Base-by-base conservation (phyloP, 2,113 vertebrate species). In the Acanthochromis polyacanthus region DNA sequence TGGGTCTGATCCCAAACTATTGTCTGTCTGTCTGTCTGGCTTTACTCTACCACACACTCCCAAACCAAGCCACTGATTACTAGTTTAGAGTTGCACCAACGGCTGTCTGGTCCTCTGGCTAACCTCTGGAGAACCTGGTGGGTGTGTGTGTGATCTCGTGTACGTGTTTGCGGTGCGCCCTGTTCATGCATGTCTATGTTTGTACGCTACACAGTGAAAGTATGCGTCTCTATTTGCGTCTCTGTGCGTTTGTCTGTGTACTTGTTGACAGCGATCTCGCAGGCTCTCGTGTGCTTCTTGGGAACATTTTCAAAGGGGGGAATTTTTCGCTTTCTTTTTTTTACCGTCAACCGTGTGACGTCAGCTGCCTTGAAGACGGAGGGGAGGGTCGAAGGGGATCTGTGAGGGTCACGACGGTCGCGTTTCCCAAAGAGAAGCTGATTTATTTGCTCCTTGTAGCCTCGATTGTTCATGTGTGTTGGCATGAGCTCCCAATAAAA, bases 121-220 rank as follows among this genome's bases (percentile, higher is more conserved):
- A 92, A 89, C 92, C 88, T 84, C 83, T 64, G 70, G 28, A 71
- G 81, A 86, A 87, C 86, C 83, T 69, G 84, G 51, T 59, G 53
- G 50, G 28, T 60, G 75, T 58, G 72, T 67, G 56, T 60, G 58
- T 23, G 77, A 66, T 68, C 40, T 16, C 65, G 57, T 71, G 70
- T 81, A 63, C 85, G 70, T 81, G 83, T 87, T 79, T 90, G 89
- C 43, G 81, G 86, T 81, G 60, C 43, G 61, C 81, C 76, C 73
- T 86, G 90, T 86, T 89, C 85, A 78, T 85, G 86, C 92, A 88
- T 78, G 88, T 88, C 88, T 89, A 73, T 83, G 90, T 93, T 90
- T 91, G 87, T 82, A 82, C 86, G 60, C 88, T 78, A 79, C 83
- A 71, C 81, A 58, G 86, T 75, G 82, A 89, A 93, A 90, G 88